Base-by-base conservation (phyloP, 2,113 vertebrate species). In the Butorides virescens region DNA sequence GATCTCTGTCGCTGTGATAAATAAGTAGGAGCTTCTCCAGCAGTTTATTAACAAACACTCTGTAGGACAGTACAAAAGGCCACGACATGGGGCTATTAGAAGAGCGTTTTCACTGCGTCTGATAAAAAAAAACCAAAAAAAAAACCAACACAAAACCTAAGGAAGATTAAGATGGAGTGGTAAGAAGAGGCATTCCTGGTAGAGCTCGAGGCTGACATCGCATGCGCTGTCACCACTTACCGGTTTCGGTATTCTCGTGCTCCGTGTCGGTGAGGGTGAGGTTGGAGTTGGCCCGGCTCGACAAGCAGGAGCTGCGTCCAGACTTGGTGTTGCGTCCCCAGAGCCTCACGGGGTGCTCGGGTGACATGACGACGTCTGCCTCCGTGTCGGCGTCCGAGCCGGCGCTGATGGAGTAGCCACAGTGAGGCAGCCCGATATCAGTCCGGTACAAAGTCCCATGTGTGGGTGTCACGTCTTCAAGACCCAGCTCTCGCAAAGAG, bases 241-340 rank as follows among this genome's bases (percentile, higher is more conserved):
- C 99, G 0, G 99, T 99, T 96, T 99, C 99, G 0, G 99, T 99
- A 94, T 99, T 99, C 97, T 99, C 99, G 0, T 99, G 99, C 86
- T 99, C 99, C 0, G 99, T 99, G 97, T 99, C 99, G 0, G 99
- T 99, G 76, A 99, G 99, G 1, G 99, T 99, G 92, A 99, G 98
- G 94, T 99, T 99, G 92, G 99, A 99, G 97, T 99, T 99, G 94
- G 99, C 99, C 76, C 99, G 95, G 97, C 99, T 99, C 2, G 99
- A 99, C 93, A 99, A 98, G 96, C 99, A 99, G 47, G 99, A 99
- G 96, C 99, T 99, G 79, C 99, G 99, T 15, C 99, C 99, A 0
- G 99, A 99, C 95, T 99, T 99, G 29, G 98, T 98, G 95, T 98
- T 98, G 39, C 99, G 98, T 53, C 98, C 99, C 99, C 99, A 99